Evolutionary conservation across 2,113 vertebrate genomes (phyloP), one percentile per base, ranked within the genome.

Genomic region (Paradoxurus hermaphroditus): DNA sequence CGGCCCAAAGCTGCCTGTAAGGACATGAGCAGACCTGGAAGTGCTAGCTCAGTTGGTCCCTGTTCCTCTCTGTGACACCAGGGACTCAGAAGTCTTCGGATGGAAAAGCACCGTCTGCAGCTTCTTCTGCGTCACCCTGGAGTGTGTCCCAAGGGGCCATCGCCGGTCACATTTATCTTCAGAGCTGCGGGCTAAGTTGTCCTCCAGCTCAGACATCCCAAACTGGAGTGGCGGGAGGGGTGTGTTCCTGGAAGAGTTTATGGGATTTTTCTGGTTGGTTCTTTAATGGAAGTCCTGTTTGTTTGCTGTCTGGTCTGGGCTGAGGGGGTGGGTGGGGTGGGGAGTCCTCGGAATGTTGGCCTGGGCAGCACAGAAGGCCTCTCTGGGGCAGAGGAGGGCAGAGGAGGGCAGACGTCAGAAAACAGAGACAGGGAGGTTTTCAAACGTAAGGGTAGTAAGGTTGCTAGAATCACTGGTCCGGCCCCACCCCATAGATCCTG

Each of bases 261-360:
- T 85, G 84, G 94, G 96, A 49, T 88, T 97, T 97, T 92, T 97
- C 93, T 92, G 77, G 77, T 97, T 91, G 94, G 91, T 67, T 87
- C 85, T 96, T 93, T 94, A 84, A 81, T 92, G 23, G 41, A 41
- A 85, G 91, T 92, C 46, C 91, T 97, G 97, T 98, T 97, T 98
- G 97, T 98, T 98, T 98, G 96, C 97, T 97, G 96, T 98, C 97
- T 98, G 95, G 98, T 98, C 97, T 98, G 93, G 91, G 77, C 62
- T 1, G 34, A 34, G 70, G 87, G 65, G 51, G 84, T 95, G 95
- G 96, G 86, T 78, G 86, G 90, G 86, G 89, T 78, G 63, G 77
- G 65, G 91, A 94, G 96, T 88, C 94, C 96, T 97, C 3, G n/a
- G 98, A 95, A 97, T 94, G 91, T 85, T 49, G 77, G 88, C 88